These are phyloP conservation scores for Tipula helvola DNA, from an alignment of 2,888 invertebrate genomes.

Conservation along the genomic window DNA sequence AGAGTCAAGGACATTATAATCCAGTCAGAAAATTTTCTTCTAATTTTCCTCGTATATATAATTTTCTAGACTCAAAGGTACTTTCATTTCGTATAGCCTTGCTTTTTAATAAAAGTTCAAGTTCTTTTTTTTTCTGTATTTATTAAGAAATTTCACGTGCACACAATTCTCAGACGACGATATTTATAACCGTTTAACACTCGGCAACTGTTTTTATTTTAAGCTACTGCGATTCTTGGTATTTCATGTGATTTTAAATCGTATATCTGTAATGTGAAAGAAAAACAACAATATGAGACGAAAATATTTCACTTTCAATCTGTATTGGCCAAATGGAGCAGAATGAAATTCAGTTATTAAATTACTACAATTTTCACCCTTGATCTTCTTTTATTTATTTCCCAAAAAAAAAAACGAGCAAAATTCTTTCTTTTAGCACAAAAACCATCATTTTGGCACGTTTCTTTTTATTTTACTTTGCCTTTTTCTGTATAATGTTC, in stretches of 20 bases:
- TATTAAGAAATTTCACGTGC: neutral
- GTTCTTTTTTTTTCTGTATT: no score
- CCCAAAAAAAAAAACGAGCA: neutral
- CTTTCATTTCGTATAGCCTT: no score
- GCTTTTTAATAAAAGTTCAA: no score
- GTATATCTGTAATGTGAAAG: no score
- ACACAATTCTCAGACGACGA: neutral
- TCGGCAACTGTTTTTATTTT: no score
- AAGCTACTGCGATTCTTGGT: no score
- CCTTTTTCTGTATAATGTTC: neutral
- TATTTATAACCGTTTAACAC: neutral
- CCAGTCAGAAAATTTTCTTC: no score
- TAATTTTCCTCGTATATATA: no score
- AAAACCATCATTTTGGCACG: constrained; percentile 10
- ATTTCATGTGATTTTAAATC: no score
- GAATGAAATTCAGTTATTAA: constrained; percentile 9
- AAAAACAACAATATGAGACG: neutral
- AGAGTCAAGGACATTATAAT: no score
- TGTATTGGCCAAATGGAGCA: constrained; percentile 10
- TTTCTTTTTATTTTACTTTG: neutral
- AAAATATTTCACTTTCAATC: neutral
- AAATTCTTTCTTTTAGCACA: neutral
- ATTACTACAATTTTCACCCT: constrained; percentile 1
- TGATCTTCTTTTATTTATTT: neutral
- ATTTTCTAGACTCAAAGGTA: no score